A percentile compares a stretch with the other conserved stretches of the same genome.
These are phyloP conservation scores for Taurulus bubalis DNA, from an alignment of 2,113 vertebrate species.

Conservation along the genomic window DNA sequence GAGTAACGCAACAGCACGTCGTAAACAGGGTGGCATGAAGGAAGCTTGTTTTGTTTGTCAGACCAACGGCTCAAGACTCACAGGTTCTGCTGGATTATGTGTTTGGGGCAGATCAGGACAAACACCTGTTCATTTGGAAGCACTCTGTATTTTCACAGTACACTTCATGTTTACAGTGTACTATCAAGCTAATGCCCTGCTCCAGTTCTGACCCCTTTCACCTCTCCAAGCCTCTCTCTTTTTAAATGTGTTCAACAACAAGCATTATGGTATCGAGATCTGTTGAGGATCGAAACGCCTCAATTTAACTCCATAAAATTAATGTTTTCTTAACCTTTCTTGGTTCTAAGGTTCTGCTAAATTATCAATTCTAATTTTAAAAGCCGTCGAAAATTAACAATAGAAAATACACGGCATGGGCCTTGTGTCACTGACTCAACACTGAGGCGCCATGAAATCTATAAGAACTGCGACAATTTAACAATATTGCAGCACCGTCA, in stretches of 20 bases:
- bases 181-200: not conserved
- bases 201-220: not conserved
- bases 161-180: not conserved
- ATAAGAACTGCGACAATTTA: not conserved
- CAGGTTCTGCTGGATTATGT: not conserved
- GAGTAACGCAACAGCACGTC: not conserved
- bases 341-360: not conserved
- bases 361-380: not conserved
- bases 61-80: not conserved
- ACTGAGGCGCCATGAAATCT: no score
- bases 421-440: no score
- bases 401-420: not conserved
- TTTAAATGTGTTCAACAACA: not conserved
- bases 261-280: not conserved
- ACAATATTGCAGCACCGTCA: not conserved
- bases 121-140: slow-evolving; percentile 4
- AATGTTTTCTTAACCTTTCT: not conserved
- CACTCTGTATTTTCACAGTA: slow-evolving; percentile 22
- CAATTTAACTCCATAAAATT: not conserved
- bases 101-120: not conserved
- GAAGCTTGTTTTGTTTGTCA: not conserved
- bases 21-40: not conserved
- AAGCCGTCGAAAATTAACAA: not conserved
- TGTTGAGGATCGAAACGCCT: not conserved
- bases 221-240: not conserved